Evolutionary conservation across 2,797 vertebrate genomes (phyloP), one percentile per base, ranked within the genome.

Genomic region (Galago senegalensis): DNA sequence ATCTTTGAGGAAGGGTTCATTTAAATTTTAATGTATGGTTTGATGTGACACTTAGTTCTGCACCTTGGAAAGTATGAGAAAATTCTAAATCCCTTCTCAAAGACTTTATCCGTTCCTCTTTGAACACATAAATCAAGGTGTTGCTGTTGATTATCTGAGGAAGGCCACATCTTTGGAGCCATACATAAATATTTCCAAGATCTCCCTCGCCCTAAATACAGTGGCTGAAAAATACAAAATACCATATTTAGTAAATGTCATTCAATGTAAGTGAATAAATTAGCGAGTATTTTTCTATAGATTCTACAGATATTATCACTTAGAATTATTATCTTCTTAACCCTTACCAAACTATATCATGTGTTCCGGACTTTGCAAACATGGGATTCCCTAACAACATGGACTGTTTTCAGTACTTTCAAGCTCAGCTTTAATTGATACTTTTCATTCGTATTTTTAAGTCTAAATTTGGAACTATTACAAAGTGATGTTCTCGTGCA

Each of bases 161-260:
- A 87, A 53, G 34, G 27, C 73, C 43, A 34, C 46, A 8, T 81
- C 72, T 87, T 85, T 70, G 3, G 49, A 93, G 11, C 61, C 75
- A n/a, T 34, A 37, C 84, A 80, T 16, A 89, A 82, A 61, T 70
- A 67, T 91, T 93, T 93, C 56, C 40, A 18, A 94, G 34, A n/a
- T 76, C 27, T 93, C 53, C 27, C 34, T 67, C 11, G 21, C 60
- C 46, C 9, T 34, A 53, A 70, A 18, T 10, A 56, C 37, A 93
- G 27, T 91, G 40, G 3, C 17, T 89, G 11, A 34, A 69, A 88
- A 73, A 80, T 70, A 40, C 6, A 61, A 92, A 91, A 43, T 43
- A 23, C 23, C 79, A 25, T 60, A 23, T 18, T 58, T 73, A 73
- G 7, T 95, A 75, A 94, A 6, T 87, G 20, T 69, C 49, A 25